These are phyloP conservation scores for Petrolisthes cinctipes DNA, from an alignment of 2,888 invertebrate species.

Conservation along the genomic window DNA sequence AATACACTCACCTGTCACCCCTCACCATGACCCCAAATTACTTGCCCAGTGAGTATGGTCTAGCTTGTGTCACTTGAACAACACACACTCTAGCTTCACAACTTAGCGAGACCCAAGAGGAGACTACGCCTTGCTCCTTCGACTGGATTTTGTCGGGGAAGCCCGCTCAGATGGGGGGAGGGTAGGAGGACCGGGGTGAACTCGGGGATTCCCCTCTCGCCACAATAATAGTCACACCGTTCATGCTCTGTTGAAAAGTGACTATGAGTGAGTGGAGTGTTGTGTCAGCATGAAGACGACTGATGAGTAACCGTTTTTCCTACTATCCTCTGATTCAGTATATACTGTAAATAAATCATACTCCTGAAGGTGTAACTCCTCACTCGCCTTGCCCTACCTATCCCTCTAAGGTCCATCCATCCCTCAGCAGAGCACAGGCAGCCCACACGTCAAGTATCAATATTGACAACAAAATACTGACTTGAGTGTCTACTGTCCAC, in stretches of 20 bases:
- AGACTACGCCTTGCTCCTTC: conserved; percentile 46
- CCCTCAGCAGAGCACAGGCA: no score
- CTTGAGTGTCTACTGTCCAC: no score
- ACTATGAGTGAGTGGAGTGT: no score
- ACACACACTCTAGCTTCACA: conserved; percentile 31
- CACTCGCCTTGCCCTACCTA: no score
- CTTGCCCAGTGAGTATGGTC: conserved; percentile 1
- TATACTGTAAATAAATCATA: no score
- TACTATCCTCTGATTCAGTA: no score
- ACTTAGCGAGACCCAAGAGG: conserved; percentile 37
- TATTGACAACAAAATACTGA: no score
- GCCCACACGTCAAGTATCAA: no score
- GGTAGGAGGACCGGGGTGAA: conserved; percentile 25
- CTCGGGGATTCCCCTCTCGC: conserved; percentile 43
- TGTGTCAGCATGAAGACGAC: no score
- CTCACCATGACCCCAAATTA: conserved; percentile 44
- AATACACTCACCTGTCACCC: conserved; percentile 47
- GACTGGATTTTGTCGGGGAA: conserved; percentile 48
- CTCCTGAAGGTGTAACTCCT: no score
- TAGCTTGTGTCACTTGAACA: conserved; percentile 28
- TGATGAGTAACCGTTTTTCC: no score
- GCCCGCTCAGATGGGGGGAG: conserved; percentile 30
- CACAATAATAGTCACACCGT: conserved; percentile 47
- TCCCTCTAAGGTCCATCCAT: no score
- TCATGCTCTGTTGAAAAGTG: background rate